Conservation (phyloP, 2,888 invertebrate species). For the Clistopyga incitator region DNA sequence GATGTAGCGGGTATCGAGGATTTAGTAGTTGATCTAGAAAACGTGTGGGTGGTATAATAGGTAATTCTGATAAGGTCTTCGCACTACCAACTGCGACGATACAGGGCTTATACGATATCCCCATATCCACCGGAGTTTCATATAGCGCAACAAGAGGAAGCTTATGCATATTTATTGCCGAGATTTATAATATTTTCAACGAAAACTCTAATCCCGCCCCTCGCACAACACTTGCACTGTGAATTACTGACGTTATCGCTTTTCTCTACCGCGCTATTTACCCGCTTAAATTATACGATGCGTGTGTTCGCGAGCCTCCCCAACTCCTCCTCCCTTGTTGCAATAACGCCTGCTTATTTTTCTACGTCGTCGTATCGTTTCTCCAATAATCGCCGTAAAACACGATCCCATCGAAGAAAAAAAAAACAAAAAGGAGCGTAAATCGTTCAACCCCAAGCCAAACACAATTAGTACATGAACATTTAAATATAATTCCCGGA, state of each 20-base stretch:
- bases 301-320: background rate
- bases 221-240: slow-evolving; percentile 50
- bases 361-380: background rate
- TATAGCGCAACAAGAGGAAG: slow-evolving; percentile 16
- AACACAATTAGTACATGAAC: background rate
- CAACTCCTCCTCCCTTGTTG: background rate
- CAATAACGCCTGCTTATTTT: slow-evolving; percentile 7
- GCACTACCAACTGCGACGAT: slow-evolving; percentile 9
- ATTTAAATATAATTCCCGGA: background rate
- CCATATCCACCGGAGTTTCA: slow-evolving; percentile 7
- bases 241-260: slow-evolving; percentile 65
- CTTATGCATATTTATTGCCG: slow-evolving; percentile 63
- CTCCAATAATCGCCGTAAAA: slow-evolving; percentile 8
- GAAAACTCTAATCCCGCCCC: slow-evolving; percentile 51
- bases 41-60: slow-evolving; percentile 16
- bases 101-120: background rate
- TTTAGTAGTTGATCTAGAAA: slow-evolving; percentile 12
- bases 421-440: background rate
- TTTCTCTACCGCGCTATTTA: slow-evolving; percentile 55
- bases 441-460: background rate
- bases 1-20: background rate
- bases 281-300: slow-evolving; percentile 42
- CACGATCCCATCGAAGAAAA: background rate
- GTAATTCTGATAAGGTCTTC: slow-evolving; percentile 27
- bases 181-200: slow-evolving; percentile 65